Evolutionary conservation across 2,113 vertebrate genomes (phyloP), one percentile per base, ranked within the genome.

Genomic region (Motacilla alba): DNA sequence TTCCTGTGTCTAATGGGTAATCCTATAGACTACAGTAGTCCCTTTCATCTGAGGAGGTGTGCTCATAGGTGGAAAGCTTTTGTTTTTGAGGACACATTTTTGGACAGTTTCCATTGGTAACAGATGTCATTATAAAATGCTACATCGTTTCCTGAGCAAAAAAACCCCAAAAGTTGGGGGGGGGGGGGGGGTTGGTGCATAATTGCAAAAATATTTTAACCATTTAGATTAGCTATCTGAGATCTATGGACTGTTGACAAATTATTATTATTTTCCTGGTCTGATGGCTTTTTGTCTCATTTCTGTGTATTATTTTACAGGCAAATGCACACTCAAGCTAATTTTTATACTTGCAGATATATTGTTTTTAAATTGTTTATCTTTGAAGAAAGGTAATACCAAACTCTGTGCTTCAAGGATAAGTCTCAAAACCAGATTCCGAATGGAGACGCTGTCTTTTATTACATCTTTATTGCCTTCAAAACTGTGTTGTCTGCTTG

Each of bases 121-220:
- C 4, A 41, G 22, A 17, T 72, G 44, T 75, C 2, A 0, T 78
- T 87, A 33, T n/a, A n/a, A 63, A 79, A 44, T 59, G 12, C 22
- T 69, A 10, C 5, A 9, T 31, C 55, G 12, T 31, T 77, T 81
- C 63, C 35, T 83, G 30, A 76, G 14, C 5, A 60, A 62, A 52
- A 58, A 50, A 85, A 8, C 3, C 7, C 6, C 14, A 60, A 70
- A 66, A 59, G 9, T 7, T 59, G 35, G 35, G 35, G 35, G 15
- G 33, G 9, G 1, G 2, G 13, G 15, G 33, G 9, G 1, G 2
- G 13, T 75, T 78, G 4, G 14, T 82, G 13, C 5, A 3, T 53
- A 85, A 49, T 11, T 77, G 28, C 74, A 41, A 85, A 92, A 69
- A 55, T n/a, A 30, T 5, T 56, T 78, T 8, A 69, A 9, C 16